These are phyloP conservation scores for Galago senegalensis DNA, from an alignment of 2,797 vertebrate species.

Conservation along the genomic window DNA sequence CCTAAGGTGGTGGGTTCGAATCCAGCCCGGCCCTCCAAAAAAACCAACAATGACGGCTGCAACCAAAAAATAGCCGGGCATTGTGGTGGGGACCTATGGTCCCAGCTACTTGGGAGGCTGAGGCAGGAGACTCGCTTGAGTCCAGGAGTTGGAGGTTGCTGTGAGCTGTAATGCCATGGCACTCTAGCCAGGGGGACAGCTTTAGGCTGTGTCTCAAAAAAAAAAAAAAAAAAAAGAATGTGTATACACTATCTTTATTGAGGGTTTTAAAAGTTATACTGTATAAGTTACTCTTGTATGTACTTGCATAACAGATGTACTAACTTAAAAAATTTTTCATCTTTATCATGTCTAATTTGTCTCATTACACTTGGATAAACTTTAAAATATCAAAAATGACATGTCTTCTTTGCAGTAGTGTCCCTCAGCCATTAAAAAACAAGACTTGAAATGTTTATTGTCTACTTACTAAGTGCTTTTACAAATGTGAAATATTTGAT, in stretches of 20 bases:
- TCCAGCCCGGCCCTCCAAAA: no score
- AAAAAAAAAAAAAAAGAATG: not conserved
- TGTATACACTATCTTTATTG: not conserved
- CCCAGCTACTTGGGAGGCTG: no score
- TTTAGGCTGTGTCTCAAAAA: no score
- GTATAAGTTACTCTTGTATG: not conserved
- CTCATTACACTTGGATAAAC: constrained; percentile 7
- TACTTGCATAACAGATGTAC: not conserved
- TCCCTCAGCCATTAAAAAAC: not conserved
- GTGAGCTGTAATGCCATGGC: no score
- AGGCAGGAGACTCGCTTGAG: no score
- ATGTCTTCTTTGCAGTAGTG: not conserved
- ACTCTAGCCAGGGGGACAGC: no score
- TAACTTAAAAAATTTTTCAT: constrained; percentile 11
- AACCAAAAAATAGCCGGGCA: no score
- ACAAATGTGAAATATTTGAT: not conserved
- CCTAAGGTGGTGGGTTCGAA: no score
- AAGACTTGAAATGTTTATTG: not conserved
- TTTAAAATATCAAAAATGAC: constrained; percentile 1
- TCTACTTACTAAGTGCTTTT: constrained; percentile 34
- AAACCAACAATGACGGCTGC: no score
- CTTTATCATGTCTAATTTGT: not conserved
- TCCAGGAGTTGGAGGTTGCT: no score
- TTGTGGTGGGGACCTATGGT: no score
- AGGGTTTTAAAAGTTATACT: constrained; percentile 4